Conservation (phyloP, 2,113 vertebrate species). For the Gavialis gangeticus region DNA sequence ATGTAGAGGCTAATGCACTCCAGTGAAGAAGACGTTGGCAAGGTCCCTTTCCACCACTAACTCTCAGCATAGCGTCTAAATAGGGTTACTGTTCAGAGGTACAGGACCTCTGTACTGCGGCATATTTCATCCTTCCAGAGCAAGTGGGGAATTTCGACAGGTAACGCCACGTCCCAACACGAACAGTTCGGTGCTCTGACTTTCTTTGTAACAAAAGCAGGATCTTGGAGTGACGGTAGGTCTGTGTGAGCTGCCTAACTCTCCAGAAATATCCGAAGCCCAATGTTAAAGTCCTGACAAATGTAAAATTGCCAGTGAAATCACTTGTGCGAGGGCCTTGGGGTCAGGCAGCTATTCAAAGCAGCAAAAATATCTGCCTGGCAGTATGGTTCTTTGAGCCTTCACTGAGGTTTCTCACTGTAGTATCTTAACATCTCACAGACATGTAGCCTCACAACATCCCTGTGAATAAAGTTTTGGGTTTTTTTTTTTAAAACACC, state of each 20-base stretch:
- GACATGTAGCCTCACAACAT: background rate
- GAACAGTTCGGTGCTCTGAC: background rate
- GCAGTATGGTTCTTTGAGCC: background rate
- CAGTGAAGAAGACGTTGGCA: background rate
- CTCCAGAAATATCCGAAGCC: background rate
- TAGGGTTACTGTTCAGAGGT: background rate
- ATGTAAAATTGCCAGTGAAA: background rate
- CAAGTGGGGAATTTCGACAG: background rate
- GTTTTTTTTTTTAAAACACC: background rate
- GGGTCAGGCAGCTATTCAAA: background rate
- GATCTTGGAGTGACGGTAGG: background rate
- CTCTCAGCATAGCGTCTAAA: background rate
- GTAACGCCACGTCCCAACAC: background rate
- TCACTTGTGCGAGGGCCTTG: accelerated
- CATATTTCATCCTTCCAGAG: background rate
- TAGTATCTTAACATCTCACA: background rate
- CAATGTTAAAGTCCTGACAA: background rate
- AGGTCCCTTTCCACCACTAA: background rate
- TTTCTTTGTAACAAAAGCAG: background rate
- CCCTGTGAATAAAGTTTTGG: background rate
- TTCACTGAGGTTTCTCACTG: background rate
- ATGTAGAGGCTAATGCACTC: background rate
- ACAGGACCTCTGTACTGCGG: background rate
- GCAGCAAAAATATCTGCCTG: background rate
- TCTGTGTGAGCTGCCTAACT: background rate